Percentiles rank a stretch among this genome's conserved stretches.
These are phyloP conservation scores for Strix uralensis DNA, from an alignment of 2,113 vertebrate species.

Conservation along the genomic window DNA sequence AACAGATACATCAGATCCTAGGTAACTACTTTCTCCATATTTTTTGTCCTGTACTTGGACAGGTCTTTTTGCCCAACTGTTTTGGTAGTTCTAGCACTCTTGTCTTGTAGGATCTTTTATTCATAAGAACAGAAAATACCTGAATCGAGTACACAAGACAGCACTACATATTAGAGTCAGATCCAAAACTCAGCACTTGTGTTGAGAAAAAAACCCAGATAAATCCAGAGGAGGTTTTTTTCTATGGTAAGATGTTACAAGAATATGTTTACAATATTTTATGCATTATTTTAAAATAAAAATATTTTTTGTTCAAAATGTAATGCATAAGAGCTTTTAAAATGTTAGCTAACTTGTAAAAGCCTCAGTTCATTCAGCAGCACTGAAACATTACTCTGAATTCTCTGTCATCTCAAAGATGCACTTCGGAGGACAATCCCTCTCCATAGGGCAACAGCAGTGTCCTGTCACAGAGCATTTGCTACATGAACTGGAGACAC, in stretches of 20 bases:
- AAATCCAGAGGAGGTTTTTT: not conserved
- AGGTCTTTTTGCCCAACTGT: not conserved
- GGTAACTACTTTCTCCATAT: not conserved
- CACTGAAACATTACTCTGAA: not conserved
- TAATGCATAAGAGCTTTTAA: not conserved
- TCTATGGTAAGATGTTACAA: not conserved
- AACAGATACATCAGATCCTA: not conserved
- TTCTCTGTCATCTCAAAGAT: not conserved
- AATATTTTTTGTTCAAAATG: not conserved
- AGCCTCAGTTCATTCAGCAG: not conserved
- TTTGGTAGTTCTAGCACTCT: not conserved
- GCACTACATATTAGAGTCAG: not conserved
- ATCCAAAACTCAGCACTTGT: not conserved
- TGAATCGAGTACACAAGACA: not conserved
- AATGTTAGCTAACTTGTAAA: not conserved
- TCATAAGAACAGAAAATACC: not conserved
- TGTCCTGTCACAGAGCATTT: not conserved
- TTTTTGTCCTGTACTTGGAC: not conserved
- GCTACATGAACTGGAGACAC: not conserved
- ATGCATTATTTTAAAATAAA: not conserved
- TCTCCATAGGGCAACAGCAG: not conserved
- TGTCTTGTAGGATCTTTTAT: not conserved
- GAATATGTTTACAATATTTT: not conserved
- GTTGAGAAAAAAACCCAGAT: not conserved
- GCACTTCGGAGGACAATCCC: not conserved